phyloP scores from a whole-genome alignment of 2,113 vertebrate genomes.

The Heptranchias perlo region DNA sequence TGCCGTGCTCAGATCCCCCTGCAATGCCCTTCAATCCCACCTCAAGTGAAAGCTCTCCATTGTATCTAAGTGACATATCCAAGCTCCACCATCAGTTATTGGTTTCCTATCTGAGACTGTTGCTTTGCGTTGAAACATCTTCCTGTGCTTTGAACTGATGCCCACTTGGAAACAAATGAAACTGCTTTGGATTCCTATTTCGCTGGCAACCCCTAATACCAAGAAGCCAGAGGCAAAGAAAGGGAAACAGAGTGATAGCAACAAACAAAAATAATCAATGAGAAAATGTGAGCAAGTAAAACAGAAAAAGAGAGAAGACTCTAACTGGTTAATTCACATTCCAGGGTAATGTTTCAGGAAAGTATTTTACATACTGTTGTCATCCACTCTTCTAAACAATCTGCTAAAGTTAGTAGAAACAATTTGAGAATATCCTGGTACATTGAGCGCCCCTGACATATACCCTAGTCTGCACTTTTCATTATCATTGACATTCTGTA shows the following conservation, averaged over 20 bases:
- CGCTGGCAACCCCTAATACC: not conserved
- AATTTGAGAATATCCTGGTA: not conserved
- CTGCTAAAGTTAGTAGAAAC: not conserved
- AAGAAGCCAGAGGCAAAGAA: not conserved
- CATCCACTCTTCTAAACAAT: not conserved
- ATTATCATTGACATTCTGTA: not conserved
- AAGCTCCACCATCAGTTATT: not conserved
- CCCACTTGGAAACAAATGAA: not conserved
- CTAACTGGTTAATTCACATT: not conserved
- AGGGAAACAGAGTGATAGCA: not conserved
- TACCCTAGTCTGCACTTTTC: not conserved
- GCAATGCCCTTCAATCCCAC: not conserved
- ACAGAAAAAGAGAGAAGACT: not conserved
- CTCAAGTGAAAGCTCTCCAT: not conserved
- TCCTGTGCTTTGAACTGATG: slow-evolving; percentile 32
- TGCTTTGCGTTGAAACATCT: slow-evolving; percentile 7
- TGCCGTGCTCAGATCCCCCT: not conserved
- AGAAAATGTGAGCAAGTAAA: not conserved
- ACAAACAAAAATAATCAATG: not conserved
- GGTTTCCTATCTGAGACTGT: not conserved
- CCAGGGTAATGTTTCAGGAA: not conserved
- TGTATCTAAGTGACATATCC: not conserved
- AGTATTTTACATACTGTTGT: not conserved
- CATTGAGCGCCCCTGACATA: not conserved
- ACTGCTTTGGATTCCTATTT: not conserved